A percentile compares a stretch with the other conserved stretches of the same genome.
phyloP scores from a whole-genome alignment of 2,113 vertebrate genomes.

The Heteronetta atricapilla region DNA sequence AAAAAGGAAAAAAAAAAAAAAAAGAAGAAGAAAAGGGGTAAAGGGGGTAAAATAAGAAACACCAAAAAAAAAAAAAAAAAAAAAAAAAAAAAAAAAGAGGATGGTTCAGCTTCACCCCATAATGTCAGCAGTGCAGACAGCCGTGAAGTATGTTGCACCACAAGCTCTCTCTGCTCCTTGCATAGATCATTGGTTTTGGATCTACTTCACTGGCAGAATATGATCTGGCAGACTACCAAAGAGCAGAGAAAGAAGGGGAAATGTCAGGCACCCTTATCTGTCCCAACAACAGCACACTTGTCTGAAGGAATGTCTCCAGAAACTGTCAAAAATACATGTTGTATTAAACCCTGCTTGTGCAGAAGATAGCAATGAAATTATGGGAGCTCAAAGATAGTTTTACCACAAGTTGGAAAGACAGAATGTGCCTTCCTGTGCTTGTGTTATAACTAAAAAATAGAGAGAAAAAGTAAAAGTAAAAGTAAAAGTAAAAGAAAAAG shows the following conservation, averaged over 20 bases:
- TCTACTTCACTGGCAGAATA: background rate
- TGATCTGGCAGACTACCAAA: background rate
- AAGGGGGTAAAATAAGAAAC: background rate
- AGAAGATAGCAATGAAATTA: background rate
- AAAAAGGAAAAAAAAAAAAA: background rate
- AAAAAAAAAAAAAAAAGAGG: background rate
- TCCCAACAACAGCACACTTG: background rate
- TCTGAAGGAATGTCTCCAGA: background rate
- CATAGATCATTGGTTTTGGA: background rate
- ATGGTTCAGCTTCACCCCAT: background rate
- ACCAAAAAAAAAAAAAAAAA: background rate
- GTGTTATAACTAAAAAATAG: too few relatives aligned
- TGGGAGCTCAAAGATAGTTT: background rate
- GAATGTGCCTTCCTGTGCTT: background rate
- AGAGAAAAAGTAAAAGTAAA: too few relatives aligned
- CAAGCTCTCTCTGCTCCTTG: background rate
- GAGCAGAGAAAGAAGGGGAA: background rate
- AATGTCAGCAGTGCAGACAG: background rate
- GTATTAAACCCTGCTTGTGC: background rate
- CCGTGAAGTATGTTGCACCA: background rate
- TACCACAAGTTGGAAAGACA: background rate
- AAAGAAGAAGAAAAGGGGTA: background rate
- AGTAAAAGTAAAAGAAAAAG: too few relatives aligned
- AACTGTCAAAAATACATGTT: accelerated
- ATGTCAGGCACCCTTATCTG: background rate